These are phyloP conservation scores for Acrobasis suavella DNA, from an alignment of 2,888 invertebrate genomes.

Conservation along the genomic window DNA sequence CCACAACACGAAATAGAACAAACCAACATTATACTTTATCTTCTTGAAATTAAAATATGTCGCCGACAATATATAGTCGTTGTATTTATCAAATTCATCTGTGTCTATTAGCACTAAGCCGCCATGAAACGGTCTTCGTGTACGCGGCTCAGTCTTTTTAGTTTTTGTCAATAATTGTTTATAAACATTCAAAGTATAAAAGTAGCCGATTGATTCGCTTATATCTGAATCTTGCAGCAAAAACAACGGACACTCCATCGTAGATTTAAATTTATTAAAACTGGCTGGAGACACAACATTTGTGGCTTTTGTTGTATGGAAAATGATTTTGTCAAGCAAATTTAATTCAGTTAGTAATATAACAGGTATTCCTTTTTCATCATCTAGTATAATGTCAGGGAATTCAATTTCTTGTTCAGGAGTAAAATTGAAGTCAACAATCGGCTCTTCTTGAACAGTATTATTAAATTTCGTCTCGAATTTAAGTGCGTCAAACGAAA, in stretches of 20 bases:
- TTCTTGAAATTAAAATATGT: conserved; percentile 52
- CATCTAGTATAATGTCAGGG: conserved; percentile 49
- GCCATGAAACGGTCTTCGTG: conserved; percentile 45
- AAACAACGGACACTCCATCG: conserved; percentile 49
- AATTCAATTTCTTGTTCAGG: conserved; percentile 48
- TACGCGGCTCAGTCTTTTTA: conserved; percentile 47
- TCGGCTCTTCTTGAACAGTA: conserved; percentile 37
- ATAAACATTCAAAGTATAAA: conserved; percentile 51
- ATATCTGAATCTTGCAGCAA: conserved; percentile 43
- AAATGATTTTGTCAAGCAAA: conserved; percentile 47
- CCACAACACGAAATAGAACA: conserved; percentile 52
- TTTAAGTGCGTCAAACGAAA: conserved; percentile 47
- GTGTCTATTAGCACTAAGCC: conserved; percentile 48
- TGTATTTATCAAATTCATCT: conserved; percentile 49
- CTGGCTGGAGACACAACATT: conserved; percentile 34
- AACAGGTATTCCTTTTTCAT: conserved; percentile 53
- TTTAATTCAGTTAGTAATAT: conserved; percentile 42
- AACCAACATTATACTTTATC: conserved; percentile 45
- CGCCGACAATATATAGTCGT: conserved; percentile 51
- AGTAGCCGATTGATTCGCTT: conserved; percentile 50
- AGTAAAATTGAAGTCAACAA: conserved; percentile 41
- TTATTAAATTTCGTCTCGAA: conserved; percentile 38
- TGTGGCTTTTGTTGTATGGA: conserved; percentile 30
- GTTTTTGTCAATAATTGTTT: conserved; percentile 41
- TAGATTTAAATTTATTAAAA: conserved; percentile 45